Evolutionary conservation across 2,113 vertebrate genomes (phyloP).

Genomic region (Aviceda subcristata): DNA sequence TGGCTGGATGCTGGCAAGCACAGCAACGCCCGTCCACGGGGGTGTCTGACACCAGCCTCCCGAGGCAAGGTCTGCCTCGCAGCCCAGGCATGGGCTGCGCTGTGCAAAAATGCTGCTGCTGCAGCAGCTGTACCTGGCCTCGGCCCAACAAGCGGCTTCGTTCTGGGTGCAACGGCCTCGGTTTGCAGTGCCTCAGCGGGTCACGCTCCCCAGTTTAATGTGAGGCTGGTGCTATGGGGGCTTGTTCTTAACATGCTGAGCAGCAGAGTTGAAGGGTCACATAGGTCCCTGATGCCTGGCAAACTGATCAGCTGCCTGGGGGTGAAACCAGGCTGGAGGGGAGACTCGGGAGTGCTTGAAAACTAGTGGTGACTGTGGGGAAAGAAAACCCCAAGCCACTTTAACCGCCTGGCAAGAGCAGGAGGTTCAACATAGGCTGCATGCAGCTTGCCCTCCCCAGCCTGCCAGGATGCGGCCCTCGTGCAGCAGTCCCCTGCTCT

Average conservation of each 20-base stretch:
- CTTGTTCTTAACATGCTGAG: not conserved
- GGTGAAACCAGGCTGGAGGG: not conserved
- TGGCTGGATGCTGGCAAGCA: not conserved
- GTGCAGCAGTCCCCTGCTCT: not conserved
- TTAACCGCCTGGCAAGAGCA: not conserved
- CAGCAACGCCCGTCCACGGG: accelerated
- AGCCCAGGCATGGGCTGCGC: not conserved
- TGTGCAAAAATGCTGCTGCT: not conserved
- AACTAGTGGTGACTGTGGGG: not conserved
- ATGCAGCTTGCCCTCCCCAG: not conserved
- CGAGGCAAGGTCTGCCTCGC: not conserved
- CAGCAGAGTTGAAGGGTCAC: not conserved
- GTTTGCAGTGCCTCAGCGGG: not conserved
- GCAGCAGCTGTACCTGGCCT: not conserved
- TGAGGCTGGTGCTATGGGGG: not conserved
- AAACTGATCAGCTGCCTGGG: not conserved
- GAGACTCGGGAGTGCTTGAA: not conserved
- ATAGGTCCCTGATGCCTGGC: not conserved
- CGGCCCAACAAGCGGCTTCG: not conserved
- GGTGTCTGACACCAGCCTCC: not conserved
- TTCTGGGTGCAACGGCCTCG: not conserved
- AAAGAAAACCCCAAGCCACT: not conserved
- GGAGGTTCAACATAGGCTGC: not conserved
- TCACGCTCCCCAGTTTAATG: not conserved
- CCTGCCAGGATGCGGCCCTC: accelerated